phyloP scores from a whole-genome alignment of 1,140 invertebrate species.

The Vanessa tameamea region DNA sequence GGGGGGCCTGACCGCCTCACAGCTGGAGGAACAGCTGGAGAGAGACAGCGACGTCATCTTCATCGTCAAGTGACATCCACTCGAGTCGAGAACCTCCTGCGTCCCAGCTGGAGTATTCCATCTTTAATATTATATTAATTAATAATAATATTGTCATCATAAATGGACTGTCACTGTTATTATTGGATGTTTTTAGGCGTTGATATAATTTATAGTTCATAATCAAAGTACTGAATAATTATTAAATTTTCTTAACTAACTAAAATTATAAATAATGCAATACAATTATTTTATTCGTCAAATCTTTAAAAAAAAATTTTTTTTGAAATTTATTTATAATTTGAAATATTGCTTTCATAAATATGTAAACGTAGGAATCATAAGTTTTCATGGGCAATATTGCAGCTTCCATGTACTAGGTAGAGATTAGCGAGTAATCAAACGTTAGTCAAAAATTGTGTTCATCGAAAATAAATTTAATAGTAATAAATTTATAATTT shows the following conservation, averaged over 20 bases:
- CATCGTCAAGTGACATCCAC: constrained; percentile 75
- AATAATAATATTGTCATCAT: background rate
- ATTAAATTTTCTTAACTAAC: background rate
- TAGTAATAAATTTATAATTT: too few relatives aligned
- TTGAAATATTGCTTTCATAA: background rate
- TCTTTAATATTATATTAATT: too few relatives aligned
- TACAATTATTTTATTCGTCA: background rate
- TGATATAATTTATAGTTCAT: background rate
- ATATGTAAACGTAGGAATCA: too few relatives aligned
- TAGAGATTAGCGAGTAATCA: background rate
- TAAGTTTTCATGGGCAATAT: too few relatives aligned
- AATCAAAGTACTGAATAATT: too few relatives aligned
- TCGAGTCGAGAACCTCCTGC: too few relatives aligned
- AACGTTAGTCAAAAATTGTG: background rate
- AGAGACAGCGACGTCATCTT: constrained; percentile 89
- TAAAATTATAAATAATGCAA: background rate
- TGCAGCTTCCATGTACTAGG: too few relatives aligned
- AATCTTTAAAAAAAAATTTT: background rate
- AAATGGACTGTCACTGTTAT: background rate
- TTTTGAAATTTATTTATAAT: background rate
- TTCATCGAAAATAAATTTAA: background rate
- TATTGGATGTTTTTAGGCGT: background rate
- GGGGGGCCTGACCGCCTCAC: constrained; percentile 85
- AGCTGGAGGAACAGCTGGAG: constrained; percentile 91
- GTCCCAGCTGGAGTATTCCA: too few relatives aligned